phyloP scores from a whole-genome alignment of 2,797 vertebrate genomes.

The Chelon auratus region DNA sequence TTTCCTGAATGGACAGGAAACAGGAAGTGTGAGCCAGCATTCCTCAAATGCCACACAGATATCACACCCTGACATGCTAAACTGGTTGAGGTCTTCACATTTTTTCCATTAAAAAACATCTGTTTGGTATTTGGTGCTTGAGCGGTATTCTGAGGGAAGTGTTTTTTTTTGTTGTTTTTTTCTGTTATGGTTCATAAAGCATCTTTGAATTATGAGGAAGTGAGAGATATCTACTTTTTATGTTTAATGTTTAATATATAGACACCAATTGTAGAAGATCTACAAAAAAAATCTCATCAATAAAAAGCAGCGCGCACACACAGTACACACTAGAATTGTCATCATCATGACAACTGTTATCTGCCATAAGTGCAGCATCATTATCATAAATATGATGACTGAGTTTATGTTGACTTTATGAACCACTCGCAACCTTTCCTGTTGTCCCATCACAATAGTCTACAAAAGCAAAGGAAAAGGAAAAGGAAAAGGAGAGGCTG shows the following conservation, averaged over 20 bases:
- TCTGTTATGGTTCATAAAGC: background rate
- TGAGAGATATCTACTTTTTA: background rate
- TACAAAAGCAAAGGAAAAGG: background rate
- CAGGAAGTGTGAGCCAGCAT: conserved; percentile 84
- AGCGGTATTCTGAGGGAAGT: background rate
- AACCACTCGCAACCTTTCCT: background rate
- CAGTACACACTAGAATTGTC: background rate
- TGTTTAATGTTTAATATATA: too few species aligned
- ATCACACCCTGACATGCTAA: conserved; percentile 3
- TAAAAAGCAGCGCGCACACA: background rate
- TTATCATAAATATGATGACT: too few species aligned
- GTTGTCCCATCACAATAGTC: conserved; percentile 9
- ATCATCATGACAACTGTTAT: background rate
- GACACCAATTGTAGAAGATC: too few species aligned
- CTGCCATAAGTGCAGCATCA: background rate
- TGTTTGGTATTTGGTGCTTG: background rate
- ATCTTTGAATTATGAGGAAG: background rate
- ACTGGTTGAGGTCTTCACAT: conserved; percentile 13
- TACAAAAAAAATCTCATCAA: too few species aligned
- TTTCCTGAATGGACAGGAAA: conserved; percentile 84
- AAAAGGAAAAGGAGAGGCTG: background rate
- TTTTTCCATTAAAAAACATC: conserved; percentile 19
- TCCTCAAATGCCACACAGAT: conserved; percentile 67
- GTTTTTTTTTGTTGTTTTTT: background rate
- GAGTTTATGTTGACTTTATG: too few species aligned